Conservation (phyloP, 2,797 vertebrate species). For the Sitta carolinensis region DNA sequence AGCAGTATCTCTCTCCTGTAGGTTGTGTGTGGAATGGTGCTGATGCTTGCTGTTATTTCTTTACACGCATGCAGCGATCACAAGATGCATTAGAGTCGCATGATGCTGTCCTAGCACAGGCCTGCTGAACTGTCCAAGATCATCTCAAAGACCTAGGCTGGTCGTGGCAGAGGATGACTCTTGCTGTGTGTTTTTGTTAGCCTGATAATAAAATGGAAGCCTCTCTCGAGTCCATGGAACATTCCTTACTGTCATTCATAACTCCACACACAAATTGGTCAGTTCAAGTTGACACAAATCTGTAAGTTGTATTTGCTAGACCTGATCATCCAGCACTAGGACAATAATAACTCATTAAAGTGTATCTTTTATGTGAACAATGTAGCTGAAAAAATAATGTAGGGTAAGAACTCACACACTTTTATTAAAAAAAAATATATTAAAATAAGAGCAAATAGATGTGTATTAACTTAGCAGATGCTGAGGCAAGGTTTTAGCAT, state of each 20-base stretch:
- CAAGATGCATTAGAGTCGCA: rapidly evolving
- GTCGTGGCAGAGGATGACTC: background rate
- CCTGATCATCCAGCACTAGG: background rate
- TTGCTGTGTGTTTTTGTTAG: background rate
- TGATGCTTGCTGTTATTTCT: background rate
- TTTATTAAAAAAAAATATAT: background rate
- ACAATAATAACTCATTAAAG: background rate
- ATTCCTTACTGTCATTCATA: background rate
- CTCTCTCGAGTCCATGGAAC: background rate
- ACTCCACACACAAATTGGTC: too few relatives aligned
- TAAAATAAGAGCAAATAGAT: background rate
- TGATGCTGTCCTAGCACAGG: rapidly evolving
- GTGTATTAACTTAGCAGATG: background rate
- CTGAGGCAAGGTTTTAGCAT: background rate
- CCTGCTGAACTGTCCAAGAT: background rate
- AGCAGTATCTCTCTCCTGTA: rapidly evolving
- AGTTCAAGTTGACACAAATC: background rate
- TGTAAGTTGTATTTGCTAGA: background rate
- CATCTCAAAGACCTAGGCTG: background rate
- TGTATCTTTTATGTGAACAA: background rate
- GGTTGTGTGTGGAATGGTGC: background rate
- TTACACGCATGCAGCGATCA: background rate
- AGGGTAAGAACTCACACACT: background rate
- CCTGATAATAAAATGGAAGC: background rate
- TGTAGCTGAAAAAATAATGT: background rate